Conservation (phyloP, 1,140 invertebrate species). For the Centruroides vittatus region DNA sequence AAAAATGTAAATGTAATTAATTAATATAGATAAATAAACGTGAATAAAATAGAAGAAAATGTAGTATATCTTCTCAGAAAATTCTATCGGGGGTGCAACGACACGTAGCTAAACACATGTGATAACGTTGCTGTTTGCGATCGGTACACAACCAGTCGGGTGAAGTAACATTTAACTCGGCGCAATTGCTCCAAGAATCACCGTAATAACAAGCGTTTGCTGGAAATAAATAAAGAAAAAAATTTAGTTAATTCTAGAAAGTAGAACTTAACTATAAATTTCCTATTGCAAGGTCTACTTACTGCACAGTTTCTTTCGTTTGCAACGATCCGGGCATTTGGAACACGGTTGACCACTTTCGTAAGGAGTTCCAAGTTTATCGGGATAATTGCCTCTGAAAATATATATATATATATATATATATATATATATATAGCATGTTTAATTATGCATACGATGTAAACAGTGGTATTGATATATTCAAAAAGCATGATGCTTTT, state of each 20-base stretch:
- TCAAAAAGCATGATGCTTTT: too few species aligned
- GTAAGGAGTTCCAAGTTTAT: conserved; percentile 6
- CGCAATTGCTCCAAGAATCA: conserved; percentile 60
- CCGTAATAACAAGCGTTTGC: conserved; percentile 50
- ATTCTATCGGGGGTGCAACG: conserved; percentile 32
- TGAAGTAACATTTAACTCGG: conserved; percentile 40
- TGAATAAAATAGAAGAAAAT: too few species aligned
- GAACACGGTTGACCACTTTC: conserved; percentile 5
- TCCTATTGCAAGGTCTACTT: conserved; percentile 4
- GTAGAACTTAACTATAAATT: too few species aligned
- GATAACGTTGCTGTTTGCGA: background rate
- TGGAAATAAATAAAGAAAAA: background rate
- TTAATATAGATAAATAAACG: too few species aligned
- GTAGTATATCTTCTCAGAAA: too few species aligned
- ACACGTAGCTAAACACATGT: conserved; percentile 38
- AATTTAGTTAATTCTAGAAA: too few species aligned
- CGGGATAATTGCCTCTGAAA: conserved; percentile 9
- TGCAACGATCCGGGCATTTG: conserved; percentile 19
- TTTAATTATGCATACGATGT: too few species aligned
- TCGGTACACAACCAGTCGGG: conserved; percentile 42
- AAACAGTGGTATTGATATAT: too few species aligned
- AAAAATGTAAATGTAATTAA: too few species aligned
- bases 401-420: too few species aligned
- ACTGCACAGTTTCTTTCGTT: conserved; percentile 46
- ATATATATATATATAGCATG: too few species aligned